Base-by-base conservation (phyloP, 1,140 invertebrate genomes). In the Calycopis cecrops region DNA sequence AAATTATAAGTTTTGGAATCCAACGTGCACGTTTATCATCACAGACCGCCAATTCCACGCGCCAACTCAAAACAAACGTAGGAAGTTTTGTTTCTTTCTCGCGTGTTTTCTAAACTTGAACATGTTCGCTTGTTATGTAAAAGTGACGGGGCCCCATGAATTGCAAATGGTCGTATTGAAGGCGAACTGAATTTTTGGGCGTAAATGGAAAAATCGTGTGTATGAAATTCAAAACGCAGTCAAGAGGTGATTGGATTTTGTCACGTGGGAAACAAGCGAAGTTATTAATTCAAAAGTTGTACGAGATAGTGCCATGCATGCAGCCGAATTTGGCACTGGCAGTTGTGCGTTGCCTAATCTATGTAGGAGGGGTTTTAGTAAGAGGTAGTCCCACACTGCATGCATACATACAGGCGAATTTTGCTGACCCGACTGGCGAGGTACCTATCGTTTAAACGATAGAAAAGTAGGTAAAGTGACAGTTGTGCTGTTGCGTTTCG, bases 191-290 rank as follows among this genome's bases (percentile, higher is more conserved):
- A 16, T 44, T 44, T 28, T 37, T 44, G 40, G 40, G 17, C 40
- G 17, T 16, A 44, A 44, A 44, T 44, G 40, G 40, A 44, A 44
- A 44, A 44, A 44, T 44, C 40, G 16, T 44, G 40, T 44, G 40
- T 44, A 44, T 44, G 40, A 28, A 28, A 28, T 28, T 17, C 14
- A 17, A 44, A 44, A 12, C 40, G 40, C 9, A 16, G 14, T 44
- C 40, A 44, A 44, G 35, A 37, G 40, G 6, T 28, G 14, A 44
- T 44, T 16, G 40, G 17, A 9, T 44, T 44, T 44, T 42, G 40
- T 14, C 12, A 42, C 21, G 21, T 28, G 21, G 6, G 21, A 6
- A 28, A 28, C 21, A 28, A 28, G 21, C 6, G 21, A 28, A 6
- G 21, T 28, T 28, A 3, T 28, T 28, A 28, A 28, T 28, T 28